phyloP scores from a whole-genome alignment of 2,888 invertebrate genomes.

The Conus canariensis region DNA sequence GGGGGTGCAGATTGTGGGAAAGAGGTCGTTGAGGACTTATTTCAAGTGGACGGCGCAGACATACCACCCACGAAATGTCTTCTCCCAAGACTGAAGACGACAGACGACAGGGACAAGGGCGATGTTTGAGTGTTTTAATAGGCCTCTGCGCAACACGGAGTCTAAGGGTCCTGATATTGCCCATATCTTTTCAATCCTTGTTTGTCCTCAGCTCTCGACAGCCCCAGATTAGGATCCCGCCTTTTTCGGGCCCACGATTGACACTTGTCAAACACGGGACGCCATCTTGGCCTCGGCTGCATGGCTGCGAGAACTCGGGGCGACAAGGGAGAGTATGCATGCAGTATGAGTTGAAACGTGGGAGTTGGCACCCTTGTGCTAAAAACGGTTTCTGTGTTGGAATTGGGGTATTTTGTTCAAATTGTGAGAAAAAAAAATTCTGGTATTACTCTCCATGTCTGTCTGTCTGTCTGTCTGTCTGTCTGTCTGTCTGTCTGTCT shows the following conservation, averaged over 20 bases:
- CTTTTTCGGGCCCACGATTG: slow-evolving; percentile 21
- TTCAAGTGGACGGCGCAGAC: not conserved
- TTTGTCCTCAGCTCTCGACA: slow-evolving; percentile 25
- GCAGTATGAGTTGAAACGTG: not conserved
- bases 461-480: slow-evolving; percentile 5
- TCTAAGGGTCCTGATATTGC: slow-evolving; percentile 25
- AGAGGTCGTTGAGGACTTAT: not conserved
- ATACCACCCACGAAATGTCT: slow-evolving; percentile 15
- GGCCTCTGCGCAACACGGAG: slow-evolving; percentile 28
- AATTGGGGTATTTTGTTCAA: not conserved
- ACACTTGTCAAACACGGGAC: slow-evolving; percentile 29
- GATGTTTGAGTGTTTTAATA: slow-evolving; percentile 39
- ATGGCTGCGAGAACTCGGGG: not conserved
- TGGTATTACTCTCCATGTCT: not conserved
- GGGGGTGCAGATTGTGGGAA: too few relatives aligned
- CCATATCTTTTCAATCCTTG: slow-evolving; percentile 14
- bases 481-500: not conserved
- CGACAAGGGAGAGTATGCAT: not conserved
- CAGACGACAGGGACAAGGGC: not conserved
- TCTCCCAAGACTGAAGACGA: not conserved
- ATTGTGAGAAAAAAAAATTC: not conserved
- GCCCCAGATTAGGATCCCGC: slow-evolving; percentile 22
- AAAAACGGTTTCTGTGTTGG: not conserved
- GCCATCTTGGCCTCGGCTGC: slow-evolving; percentile 10
- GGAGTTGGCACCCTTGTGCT: not conserved